Conservation (phyloP, 2,113 vertebrate species). For the Globicephala melas region DNA sequence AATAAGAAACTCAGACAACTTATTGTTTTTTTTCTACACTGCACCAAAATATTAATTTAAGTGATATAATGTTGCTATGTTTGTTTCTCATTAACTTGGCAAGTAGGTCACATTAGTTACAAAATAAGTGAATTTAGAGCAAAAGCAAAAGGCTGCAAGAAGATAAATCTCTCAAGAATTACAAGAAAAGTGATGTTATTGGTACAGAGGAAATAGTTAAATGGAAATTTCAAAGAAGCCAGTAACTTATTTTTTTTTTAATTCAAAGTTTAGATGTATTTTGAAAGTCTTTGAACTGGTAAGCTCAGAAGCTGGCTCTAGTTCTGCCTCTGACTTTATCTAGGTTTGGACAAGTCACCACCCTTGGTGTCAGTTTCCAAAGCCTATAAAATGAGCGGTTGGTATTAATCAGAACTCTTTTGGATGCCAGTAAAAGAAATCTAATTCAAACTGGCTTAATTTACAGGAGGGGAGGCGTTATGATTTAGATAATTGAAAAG, state of each 20-base stretch:
- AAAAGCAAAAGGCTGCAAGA: neutral
- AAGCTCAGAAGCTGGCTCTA: neutral
- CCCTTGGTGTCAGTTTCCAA: neutral
- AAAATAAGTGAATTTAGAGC: neutral
- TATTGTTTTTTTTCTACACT: neutral
- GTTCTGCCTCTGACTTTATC: neutral
- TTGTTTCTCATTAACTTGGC: neutral
- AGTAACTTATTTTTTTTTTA: neutral
- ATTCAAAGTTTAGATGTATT: neutral
- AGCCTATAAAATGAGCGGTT: neutral
- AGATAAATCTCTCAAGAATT: neutral
- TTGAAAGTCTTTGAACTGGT: neutral
- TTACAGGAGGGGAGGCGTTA: neutral
- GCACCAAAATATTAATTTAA: conserved; percentile 6
- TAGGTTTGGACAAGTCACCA: neutral
- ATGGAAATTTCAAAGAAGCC: neutral
- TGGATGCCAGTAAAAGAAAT: neutral
- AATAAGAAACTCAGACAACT: neutral
- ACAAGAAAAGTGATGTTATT: neutral
- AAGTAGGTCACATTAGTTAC: neutral
- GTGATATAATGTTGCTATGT: neutral
- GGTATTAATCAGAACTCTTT: neutral
- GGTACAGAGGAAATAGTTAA: neutral
- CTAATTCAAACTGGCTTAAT: neutral
- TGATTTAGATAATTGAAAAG: neutral